Evolutionary conservation across 2,113 vertebrate species (phyloP).

Genomic region (Centrocercus urophasianus): DNA sequence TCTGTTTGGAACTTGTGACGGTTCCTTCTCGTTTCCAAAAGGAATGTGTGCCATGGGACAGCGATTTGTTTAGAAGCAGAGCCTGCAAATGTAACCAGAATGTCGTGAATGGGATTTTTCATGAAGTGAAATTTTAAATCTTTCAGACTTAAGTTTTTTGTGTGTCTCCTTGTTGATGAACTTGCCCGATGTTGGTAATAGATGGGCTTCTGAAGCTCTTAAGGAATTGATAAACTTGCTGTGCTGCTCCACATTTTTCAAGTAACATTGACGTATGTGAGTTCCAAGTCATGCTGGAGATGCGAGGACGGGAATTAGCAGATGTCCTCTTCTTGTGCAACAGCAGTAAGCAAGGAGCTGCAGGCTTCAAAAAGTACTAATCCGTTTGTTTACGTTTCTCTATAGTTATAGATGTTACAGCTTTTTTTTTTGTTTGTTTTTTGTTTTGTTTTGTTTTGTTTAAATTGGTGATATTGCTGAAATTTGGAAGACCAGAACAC

Average conservation of each 20-base stretch:
- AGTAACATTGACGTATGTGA: rapidly evolving
- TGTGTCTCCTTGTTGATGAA: not conserved
- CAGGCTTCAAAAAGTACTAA: not conserved
- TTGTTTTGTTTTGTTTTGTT: not conserved
- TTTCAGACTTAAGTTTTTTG: not conserved
- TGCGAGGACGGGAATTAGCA: not conserved
- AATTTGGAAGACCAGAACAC: not conserved
- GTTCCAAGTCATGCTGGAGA: not conserved
- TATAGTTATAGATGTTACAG: too few species aligned
- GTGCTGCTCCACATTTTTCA: not conserved
- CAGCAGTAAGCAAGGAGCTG: not conserved
- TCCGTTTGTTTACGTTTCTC: not conserved
- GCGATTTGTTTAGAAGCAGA: not conserved
- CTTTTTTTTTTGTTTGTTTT: too few species aligned
- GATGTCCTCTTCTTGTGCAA: not conserved
- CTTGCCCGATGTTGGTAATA: not conserved
- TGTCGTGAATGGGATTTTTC: not conserved
- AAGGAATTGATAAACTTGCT: not conserved
- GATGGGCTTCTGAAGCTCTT: rapidly evolving
- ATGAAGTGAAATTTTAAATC: rapidly evolving
- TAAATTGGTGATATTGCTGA: not conserved
- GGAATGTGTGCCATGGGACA: rapidly evolving
- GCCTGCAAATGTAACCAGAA: not conserved
- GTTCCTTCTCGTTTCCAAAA: not conserved
- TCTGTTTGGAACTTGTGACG: not conserved